Evolutionary conservation across 2,888 invertebrate species (phyloP), one percentile per base, ranked within the genome.

Genomic region (Amblyjoppa fuscipennis): DNA sequence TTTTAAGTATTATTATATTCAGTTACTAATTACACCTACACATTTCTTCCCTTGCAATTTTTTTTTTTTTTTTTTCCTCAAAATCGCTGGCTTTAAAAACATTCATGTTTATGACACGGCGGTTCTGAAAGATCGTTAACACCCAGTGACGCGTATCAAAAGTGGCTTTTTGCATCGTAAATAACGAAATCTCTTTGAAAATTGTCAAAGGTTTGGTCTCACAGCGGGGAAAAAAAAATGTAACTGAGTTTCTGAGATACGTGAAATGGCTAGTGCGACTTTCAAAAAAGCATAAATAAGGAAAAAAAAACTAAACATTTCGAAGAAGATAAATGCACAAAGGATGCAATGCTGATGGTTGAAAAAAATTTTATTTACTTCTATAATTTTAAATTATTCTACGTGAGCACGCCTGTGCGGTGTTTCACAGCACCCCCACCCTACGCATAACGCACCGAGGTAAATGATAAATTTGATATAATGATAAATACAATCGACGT

Each of bases 201-300:
- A 81, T 49, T 16, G 81, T 53, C 74, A 68, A 81, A 59, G 74
- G 66, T 69, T 74, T 74, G 49, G 66, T 56, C 71, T 64, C 61
- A 64, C 64, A 78, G 78, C 49, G 38, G 34, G 41, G 53, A 64
- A 20, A 66, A 64, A 71, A 53, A 53, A 49, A 20, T 20, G n/a
- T n/a, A 7, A 6, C 53, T 31, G 71, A 66, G 51, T 53, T 31
- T 38, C 11, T 69, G 61, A 77, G 53, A 53, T 68, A 61, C 64
- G 56, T 51, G 64, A 64, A 41, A 41, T 74, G 69, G 38, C n/a
- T 16, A 28, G 59, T 41, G 16, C 20, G 68, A 20, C 38, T 68
- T 45, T 80, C 7, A 77, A 80, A 78, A 16, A 51, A 13, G 28
- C 20, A 53, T 51, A 66, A 51, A 41, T 7, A 28, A 38, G 45